These are phyloP conservation scores for Patiria pectinifera DNA, from an alignment of 53 echinoderm and acorn worm species.

Conservation along the genomic window DNA sequence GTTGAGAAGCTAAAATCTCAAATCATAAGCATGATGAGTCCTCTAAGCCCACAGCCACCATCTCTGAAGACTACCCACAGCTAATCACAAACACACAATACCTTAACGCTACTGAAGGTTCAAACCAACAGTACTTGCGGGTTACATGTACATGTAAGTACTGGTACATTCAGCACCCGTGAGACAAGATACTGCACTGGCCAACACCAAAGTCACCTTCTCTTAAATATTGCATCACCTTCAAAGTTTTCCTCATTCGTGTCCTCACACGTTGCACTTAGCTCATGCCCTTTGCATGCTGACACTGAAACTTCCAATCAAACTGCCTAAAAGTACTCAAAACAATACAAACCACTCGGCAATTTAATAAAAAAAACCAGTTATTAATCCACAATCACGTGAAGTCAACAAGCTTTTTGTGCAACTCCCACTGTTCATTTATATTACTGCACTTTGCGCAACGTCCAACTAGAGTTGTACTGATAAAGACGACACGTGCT, in stretches of 20 bases:
- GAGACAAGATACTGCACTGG: neutral
- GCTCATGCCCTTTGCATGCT: neutral
- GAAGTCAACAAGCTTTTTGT: neutral
- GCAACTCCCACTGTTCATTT: neutral
- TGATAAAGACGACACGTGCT: constrained; percentile 2
- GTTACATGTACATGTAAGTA: neutral
- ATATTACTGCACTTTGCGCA: neutral
- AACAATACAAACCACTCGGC: neutral
- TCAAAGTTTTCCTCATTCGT: neutral
- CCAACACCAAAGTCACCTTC: neutral
- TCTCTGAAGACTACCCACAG: neutral
- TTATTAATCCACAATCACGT: neutral
- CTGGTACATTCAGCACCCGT: neutral
- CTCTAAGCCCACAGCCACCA: neutral
- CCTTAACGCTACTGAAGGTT: neutral
- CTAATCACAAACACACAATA: neutral
- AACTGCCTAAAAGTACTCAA: neutral
- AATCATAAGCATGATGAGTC: neutral
- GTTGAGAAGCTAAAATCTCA: neutral
- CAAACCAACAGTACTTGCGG: neutral
- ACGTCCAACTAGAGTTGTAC: neutral
- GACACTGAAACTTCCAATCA: neutral
- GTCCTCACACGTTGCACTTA: neutral
- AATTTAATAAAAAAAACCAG: neutral
- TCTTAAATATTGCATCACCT: neutral